phyloP scores from a whole-genome alignment of 2,888 invertebrate species.

The Noctua janthe region DNA sequence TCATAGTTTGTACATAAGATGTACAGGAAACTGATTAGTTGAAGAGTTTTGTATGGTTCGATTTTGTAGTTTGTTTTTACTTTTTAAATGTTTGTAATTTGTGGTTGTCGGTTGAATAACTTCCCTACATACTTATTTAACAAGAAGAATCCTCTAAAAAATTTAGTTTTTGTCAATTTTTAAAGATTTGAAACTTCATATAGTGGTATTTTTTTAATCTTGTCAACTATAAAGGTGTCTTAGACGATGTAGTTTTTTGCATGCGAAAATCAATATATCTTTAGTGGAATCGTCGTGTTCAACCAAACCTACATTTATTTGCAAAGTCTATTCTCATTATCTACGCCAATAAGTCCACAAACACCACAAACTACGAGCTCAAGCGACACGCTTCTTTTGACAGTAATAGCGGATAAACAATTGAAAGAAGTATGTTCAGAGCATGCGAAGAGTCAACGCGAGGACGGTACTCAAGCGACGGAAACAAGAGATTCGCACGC shows the following conservation, averaged over 20 bases:
- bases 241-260: too few relatives aligned
- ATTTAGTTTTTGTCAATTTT: too few relatives aligned
- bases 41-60: background rate
- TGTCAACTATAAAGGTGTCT: too few relatives aligned
- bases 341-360: too few relatives aligned
- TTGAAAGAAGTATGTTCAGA: background rate
- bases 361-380: background rate
- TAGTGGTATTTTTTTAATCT: too few relatives aligned
- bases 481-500: background rate
- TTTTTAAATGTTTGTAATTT: background rate
- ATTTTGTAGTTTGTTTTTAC: background rate
- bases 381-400: background rate
- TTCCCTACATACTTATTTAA: too few relatives aligned
- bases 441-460: too few relatives aligned
- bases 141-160: too few relatives aligned
- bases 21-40: background rate
- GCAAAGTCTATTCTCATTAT: background rate
- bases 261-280: background rate
- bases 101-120: too few relatives aligned
- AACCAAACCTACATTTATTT: too few relatives aligned
- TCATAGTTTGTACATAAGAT: conserved; percentile 18
- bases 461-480: background rate
- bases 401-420: background rate
- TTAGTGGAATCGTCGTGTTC: too few relatives aligned
- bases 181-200: too few relatives aligned